phyloP scores from a whole-genome alignment of 2,888 invertebrate species.

The Tachina grossa region DNA sequence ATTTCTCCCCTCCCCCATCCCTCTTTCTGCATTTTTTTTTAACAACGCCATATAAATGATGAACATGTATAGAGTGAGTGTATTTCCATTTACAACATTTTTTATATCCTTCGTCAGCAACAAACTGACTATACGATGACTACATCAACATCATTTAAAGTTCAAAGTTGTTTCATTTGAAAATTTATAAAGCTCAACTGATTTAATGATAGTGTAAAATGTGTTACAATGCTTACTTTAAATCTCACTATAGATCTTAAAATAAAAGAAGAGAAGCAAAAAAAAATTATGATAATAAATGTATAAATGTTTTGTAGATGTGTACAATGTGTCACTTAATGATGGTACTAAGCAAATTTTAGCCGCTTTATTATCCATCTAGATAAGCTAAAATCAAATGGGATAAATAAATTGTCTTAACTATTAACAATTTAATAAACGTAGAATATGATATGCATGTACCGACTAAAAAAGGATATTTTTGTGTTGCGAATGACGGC shows the following conservation, averaged over 20 bases:
- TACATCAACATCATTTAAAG: slow-evolving; percentile 9
- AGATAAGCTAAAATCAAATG: too few relatives aligned
- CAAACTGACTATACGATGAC: slow-evolving; percentile 10
- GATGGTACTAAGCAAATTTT: too few relatives aligned
- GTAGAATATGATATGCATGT: too few relatives aligned
- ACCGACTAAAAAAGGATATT: too few relatives aligned
- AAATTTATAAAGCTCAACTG: not conserved
- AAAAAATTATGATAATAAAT: too few relatives aligned
- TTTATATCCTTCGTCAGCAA: slow-evolving; percentile 26
- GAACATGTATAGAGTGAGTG: not conserved
- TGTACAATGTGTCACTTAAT: too few relatives aligned
- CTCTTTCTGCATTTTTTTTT: not conserved
- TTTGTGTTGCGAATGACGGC: too few relatives aligned
- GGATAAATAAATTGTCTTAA: too few relatives aligned
- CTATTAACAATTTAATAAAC: too few relatives aligned
- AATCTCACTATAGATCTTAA: not conserved
- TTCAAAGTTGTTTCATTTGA: not conserved
- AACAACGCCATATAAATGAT: slow-evolving; percentile 25
- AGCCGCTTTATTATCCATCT: too few relatives aligned
- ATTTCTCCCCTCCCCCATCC: not conserved
- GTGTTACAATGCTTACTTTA: not conserved
- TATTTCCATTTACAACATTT: slow-evolving; percentile 33
- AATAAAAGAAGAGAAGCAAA: too few relatives aligned
- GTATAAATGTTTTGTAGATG: too few relatives aligned
- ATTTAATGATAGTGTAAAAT: not conserved